These are phyloP conservation scores for Chaenogobius annularis DNA, from an alignment of 2,113 vertebrate species.

Conservation along the genomic window DNA sequence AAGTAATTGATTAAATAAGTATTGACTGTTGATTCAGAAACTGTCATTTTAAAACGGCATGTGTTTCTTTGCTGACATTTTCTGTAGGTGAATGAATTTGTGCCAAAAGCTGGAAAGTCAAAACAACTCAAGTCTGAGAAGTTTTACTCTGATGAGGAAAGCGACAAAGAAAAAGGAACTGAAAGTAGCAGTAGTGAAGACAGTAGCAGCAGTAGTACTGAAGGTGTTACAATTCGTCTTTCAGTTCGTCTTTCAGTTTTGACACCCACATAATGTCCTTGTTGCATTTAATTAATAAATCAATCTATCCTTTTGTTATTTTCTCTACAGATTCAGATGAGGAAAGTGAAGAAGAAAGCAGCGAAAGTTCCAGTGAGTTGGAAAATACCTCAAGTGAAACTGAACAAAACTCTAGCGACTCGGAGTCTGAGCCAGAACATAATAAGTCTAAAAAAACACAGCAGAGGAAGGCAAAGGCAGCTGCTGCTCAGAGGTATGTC, in stretches of 20 bases:
- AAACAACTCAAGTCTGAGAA: slow-evolving; percentile 83
- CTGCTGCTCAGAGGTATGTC: slow-evolving; percentile 61
- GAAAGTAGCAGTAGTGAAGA: slow-evolving; percentile 69
- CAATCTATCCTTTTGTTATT: neutral
- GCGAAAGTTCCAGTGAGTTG: slow-evolving; percentile 76
- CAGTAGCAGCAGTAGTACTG: slow-evolving; percentile 52
- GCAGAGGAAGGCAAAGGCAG: slow-evolving; percentile 59
- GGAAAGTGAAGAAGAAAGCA: slow-evolving; percentile 77
- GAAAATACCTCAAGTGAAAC: slow-evolving; percentile 75
- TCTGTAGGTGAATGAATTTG: slow-evolving; percentile 83
- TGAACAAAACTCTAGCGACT: slow-evolving; percentile 74
- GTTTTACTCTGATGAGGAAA: slow-evolving; percentile 90
- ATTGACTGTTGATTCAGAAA: neutral
- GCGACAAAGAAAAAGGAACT: slow-evolving; percentile 76
- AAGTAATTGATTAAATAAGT: slow-evolving; percentile 24
- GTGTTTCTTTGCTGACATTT: neutral
- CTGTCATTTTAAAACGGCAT: neutral
- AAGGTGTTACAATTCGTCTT: slow-evolving; percentile 36
- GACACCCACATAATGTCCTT: slow-evolving; percentile 6
- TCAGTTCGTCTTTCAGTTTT: neutral
- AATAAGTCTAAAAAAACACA: slow-evolving; percentile 60
- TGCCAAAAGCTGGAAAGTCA: slow-evolving; percentile 72
- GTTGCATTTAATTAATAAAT: neutral
- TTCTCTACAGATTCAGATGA: slow-evolving; percentile 73
- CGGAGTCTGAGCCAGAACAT: slow-evolving; percentile 62